Base-by-base conservation (phyloP, 1,140 invertebrate genomes). In the Aphis gossypii region DNA sequence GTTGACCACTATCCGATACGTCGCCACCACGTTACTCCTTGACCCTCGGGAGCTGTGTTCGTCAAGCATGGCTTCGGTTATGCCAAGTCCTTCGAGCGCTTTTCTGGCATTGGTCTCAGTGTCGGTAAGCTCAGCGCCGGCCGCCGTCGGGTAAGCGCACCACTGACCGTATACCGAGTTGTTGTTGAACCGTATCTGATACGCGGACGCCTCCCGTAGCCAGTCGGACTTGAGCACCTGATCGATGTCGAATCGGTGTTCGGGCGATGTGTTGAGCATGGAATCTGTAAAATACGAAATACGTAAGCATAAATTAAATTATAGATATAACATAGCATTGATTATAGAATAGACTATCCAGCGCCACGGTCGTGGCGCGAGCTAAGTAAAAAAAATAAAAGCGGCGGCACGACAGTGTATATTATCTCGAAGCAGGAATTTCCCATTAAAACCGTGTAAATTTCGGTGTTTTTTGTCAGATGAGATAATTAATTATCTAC, bases 1-100 rank as follows among this genome's bases (percentile, higher is more conserved):
- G 94, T 97, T 96, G 46, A 96, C 94, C 20, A 96, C 94, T 87
- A 97, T 96, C 86, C 96, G 95, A 94, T 97, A 97, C 25, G 96
- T 96, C 4, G 96, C 97, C 20, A 96, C 96, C 44, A 97, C 95
- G 93, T 95, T 95, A 94, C 95, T 96, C 60, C 96, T 94, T 1
- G 95, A 95, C 25, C 96, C 96, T 83, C 95, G 95, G 20, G 94
- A 94, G 25, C 95, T 94, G 91, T 96, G 94, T n/a, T 95, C 95
- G 93, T 95, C 95, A 21, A 97, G 95, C 94, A 96, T 95, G n/a
- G 95, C 94, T 2, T 95, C 95, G 11, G 95, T 95, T 41, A 97
- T 96, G 8, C 96, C 96, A 4, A 97, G 94, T 30, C 95, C 95
- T 56, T 95, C 94, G 54, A 97, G 94, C 56, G 95, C 95, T 48